Conservation (phyloP, 2,888 invertebrate species). For the Molorchus minor region DNA sequence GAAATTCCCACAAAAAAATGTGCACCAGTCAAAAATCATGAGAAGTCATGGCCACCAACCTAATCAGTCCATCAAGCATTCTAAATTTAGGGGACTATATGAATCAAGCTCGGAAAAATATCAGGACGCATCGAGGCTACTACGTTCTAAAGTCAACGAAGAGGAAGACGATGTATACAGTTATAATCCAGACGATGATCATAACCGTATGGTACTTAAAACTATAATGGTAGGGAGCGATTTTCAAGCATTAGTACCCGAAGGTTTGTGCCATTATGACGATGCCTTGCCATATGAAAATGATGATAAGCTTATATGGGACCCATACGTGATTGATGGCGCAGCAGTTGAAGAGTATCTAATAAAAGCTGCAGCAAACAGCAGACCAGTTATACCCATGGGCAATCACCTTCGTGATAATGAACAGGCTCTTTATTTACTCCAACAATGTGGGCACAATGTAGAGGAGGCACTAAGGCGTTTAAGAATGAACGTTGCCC, state of each 20-base stretch:
- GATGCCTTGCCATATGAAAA: conserved; percentile 94
- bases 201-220: conserved; percentile 78
- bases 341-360: conserved; percentile 83
- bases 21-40: conserved; percentile 48
- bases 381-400: conserved; percentile 68
- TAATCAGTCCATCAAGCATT: conserved; percentile 59
- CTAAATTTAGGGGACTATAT: conserved; percentile 67
- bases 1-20: conserved; percentile 51
- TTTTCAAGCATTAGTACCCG: conserved; percentile 93
- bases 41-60: conserved; percentile 59
- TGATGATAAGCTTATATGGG: conserved; percentile 95
- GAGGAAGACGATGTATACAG: conserved; percentile 76
- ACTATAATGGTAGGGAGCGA: conserved; percentile 97
- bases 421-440: conserved; percentile 87
- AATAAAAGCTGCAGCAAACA: conserved; percentile 65
- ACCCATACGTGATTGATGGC: conserved; percentile 80
- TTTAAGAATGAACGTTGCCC: conserved; percentile 63
- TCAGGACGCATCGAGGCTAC: conserved; percentile 63
- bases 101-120: conserved; percentile 61
- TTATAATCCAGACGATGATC: conserved; percentile 84
- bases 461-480: conserved; percentile 89
- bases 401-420: conserved; percentile 86
- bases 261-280: conserved; percentile 90
- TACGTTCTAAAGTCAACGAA: conserved; percentile 74
- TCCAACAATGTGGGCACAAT: conserved; percentile 95